Percentiles rank a stretch among this genome's conserved stretches.
These are phyloP conservation scores for Chiloscyllium plagiosum DNA, from an alignment of 2,113 vertebrate species.

Conservation along the genomic window DNA sequence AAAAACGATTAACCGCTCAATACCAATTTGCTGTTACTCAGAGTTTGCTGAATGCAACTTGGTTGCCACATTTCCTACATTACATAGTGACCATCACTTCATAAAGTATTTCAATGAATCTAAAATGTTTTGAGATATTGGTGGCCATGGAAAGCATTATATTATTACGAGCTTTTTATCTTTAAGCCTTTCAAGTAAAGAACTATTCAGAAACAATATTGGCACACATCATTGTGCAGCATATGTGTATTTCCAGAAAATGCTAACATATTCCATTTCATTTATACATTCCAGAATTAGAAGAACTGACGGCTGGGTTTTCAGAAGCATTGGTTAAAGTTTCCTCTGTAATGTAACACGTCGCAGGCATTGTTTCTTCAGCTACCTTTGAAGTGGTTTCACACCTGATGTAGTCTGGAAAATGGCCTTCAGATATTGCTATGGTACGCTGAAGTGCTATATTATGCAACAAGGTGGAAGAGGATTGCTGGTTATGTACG, in stretches of 20 bases:
- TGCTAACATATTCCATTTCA: slow-evolving; percentile 10
- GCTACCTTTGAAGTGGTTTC: neutral
- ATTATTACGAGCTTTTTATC: too few species aligned
- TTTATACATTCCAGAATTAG: slow-evolving; percentile 17
- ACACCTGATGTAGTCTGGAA: neutral
- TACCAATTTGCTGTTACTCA: neutral
- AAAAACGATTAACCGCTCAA: neutral
- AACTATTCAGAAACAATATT: neutral
- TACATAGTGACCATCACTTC: neutral
- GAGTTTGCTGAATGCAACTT: neutral
- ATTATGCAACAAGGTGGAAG: slow-evolving; percentile 10
- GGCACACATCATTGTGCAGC: neutral
- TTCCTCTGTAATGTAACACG: neutral
- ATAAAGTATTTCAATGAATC: neutral
- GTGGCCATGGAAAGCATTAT: neutral
- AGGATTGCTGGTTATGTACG: slow-evolving; percentile 7
- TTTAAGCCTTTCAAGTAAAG: neutral
- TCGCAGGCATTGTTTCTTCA: neutral
- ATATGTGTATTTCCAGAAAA: slow-evolving; percentile 10
- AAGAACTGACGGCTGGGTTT: neutral
- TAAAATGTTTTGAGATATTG: neutral
- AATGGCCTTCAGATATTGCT: slow-evolving; percentile 17
- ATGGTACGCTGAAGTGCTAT: neutral
- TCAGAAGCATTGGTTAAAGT: neutral
- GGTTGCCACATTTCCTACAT: neutral